Evolutionary conservation across 2,888 invertebrate species (phyloP), one percentile per base, ranked within the genome.

Genomic region (Agonopterix heracliana): DNA sequence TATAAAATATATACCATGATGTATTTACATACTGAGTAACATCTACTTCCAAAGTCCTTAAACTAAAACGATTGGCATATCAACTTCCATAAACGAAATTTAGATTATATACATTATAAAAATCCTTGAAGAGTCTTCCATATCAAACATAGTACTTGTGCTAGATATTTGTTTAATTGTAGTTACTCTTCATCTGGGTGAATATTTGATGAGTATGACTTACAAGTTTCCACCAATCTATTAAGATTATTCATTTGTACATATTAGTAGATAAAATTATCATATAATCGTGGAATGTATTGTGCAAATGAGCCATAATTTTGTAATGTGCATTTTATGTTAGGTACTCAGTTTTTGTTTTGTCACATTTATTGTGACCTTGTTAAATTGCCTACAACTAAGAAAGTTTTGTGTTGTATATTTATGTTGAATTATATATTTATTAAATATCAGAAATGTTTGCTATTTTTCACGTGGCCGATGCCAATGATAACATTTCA

Each of bases 1-100:
- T 87, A 80, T 85, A 86, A 81, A 83, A 81, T 84, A 84, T 85
- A 85, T 83, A 82, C 79, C 61, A 71, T 67, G 68, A 74, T 74
- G 75, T 84, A 85, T 86, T 84, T 85, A 87, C 80, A 85, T 68
- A 26, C 26, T 74, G 69, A 76, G 68, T 76, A 79, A 81, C 69
- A 64, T 78, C 74, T 78, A 80, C 81, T 86, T 85, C 84, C 84
- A 83, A 76, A 66, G 73, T 67, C 69, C 66, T 74, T 74, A 75
- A 78, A 77, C 75, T 70, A 74, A 77, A 78, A 74, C 71, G 74
- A 88, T 86, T 87, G 89, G 89, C 89, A 89, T 89, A 89, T 89
- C 89, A 89, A 86, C 78, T 81, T 81, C 86, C 86, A 78, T 77
- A 80, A 79, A 78, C 76, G 76, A 81, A 81, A 81, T 73, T 79